Base-by-base conservation (phyloP, 2,113 vertebrate genomes). In the Notothenia coriiceps region DNA sequence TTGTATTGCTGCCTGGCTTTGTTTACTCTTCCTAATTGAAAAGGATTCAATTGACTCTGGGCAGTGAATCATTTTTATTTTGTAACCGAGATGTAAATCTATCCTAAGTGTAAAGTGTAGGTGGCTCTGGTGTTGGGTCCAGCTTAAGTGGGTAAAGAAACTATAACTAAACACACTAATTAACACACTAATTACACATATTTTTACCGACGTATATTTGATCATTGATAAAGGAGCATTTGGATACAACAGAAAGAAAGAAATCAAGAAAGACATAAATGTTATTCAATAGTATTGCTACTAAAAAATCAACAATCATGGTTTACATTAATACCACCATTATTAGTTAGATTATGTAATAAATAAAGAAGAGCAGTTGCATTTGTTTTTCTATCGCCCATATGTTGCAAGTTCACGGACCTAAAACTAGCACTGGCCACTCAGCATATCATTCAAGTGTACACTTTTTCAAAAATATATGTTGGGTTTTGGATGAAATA, bases 51-150 rank as follows among this genome's bases (percentile, higher is more conserved):
- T n/a, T 49, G 46, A 44, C 49, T 82, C 55, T 61, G 49, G 35
- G 35, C 70, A 63, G 40, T 71, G 71, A 84, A 63, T 81, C 69
- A 72, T 60, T 70, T 70, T 68, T 76, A 3, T 67, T 85, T 66
- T 72, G 52, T 60, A 64, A 60, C 3, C 65, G 55, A 64, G 46
- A 78, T 83, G 61, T 82, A 60, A 71, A 84, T 79, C 25, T 35
- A 68, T 70, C 20, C 71, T 13, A 4, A 29, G 68, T 69, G 82
- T 12, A 49, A 18, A n/a, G 55, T 75, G 74, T 64, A 61, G 74
- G 66, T 66, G 80, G 56, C 29, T 57, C 13, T 5, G 25, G 33
- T 77, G 54, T 18, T 3, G 35, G 22, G 64, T 83, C 54, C 71
- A 29, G 50, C 56, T 50, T 2, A 64, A 51, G 59, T 57, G 40